phyloP scores from a whole-genome alignment of 2,113 vertebrate species.

The Zonotrichia leucophrys region DNA sequence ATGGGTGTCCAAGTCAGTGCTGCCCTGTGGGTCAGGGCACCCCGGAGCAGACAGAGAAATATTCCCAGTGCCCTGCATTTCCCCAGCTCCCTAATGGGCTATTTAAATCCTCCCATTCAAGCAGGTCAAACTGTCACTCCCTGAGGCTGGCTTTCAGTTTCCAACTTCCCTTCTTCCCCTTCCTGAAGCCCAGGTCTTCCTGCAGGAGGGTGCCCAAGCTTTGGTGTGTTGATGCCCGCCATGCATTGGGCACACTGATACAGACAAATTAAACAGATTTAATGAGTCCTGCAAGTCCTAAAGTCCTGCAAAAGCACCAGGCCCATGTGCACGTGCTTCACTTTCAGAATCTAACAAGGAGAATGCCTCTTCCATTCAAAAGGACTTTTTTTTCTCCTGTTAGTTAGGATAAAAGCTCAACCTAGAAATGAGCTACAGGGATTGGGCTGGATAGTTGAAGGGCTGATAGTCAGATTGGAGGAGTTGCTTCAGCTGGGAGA shows the following conservation, averaged over 20 bases:
- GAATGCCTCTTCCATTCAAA: not conserved
- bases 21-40: too few species aligned
- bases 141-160: not conserved
- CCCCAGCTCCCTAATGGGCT: not conserved
- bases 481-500: not conserved
- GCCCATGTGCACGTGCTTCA: rapidly evolving
- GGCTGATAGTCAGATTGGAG: not conserved
- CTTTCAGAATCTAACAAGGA: not conserved
- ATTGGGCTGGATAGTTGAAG: not conserved
- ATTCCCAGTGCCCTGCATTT: too few species aligned
- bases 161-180: not conserved
- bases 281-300: not conserved
- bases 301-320: not conserved
- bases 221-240: not conserved
- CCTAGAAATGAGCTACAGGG: not conserved
- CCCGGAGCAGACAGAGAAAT: too few species aligned
- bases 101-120: not conserved
- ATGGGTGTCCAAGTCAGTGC: too few species aligned
- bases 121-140: not conserved
- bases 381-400: not conserved
- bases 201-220: not conserved
- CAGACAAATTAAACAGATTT: not conserved
- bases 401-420: not conserved
- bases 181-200: not conserved
- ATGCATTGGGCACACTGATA: rapidly evolving